phyloP scores from a whole-genome alignment of 2,888 invertebrate species.

The Lasioglossum zephyrum region DNA sequence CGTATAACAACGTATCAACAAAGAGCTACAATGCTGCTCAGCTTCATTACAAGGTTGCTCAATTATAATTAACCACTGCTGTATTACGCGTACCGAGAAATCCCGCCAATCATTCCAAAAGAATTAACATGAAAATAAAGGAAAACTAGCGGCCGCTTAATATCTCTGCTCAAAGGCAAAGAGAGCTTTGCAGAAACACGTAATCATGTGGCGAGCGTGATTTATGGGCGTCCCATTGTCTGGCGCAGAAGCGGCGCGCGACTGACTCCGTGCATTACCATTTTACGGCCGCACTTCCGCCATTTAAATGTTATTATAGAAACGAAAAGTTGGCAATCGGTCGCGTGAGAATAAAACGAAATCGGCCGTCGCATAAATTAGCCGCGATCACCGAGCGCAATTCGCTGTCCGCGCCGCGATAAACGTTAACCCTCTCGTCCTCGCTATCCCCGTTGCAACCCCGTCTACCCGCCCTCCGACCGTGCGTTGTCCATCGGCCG shows the following conservation, averaged over 20 bases:
- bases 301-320: conserved; percentile 24
- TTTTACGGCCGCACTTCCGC: conserved; percentile 35
- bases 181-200: conserved; percentile 32
- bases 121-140: conserved; percentile 9
- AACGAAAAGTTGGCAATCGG: conserved; percentile 20
- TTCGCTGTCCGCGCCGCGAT: conserved; percentile 11
- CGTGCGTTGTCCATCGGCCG: conserved; percentile 7
- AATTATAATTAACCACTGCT: conserved; percentile 13
- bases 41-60: conserved; percentile 7
- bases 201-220: conserved; percentile 33
- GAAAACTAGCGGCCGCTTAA: not conserved
- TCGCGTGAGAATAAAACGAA: conserved; percentile 23
- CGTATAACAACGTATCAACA: not conserved
- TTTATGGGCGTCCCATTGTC: conserved; percentile 36
- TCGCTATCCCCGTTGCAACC: not conserved
- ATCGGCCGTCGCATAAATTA: conserved; percentile 34
- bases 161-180: conserved; percentile 1
- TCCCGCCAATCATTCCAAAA: not conserved
- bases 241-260: not conserved
- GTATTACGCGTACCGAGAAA: conserved; percentile 7
- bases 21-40: not conserved
- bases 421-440: not conserved
- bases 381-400: not conserved
- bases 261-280: conserved; percentile 23
- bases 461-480: not conserved